A percentile compares a stretch with the other conserved stretches of the same genome.
Conservation (phyloP, 2,888 invertebrate genomes). For the Periphyllus acericola region DNA sequence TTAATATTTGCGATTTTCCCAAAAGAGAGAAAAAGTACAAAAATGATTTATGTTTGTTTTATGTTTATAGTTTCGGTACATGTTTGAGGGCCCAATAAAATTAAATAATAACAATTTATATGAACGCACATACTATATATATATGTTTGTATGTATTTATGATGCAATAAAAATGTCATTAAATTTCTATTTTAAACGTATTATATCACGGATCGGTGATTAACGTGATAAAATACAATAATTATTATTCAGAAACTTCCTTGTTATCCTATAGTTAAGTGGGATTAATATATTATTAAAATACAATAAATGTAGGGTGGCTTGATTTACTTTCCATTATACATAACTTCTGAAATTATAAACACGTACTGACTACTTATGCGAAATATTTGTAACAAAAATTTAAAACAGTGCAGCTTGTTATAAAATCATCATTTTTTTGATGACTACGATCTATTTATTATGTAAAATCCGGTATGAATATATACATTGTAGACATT, state of each 20-base stretch:
- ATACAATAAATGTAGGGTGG: background rate
- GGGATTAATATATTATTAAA: background rate
- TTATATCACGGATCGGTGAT: slow-evolving; percentile 24
- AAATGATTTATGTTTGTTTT: background rate
- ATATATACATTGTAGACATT: background rate
- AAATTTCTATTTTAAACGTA: slow-evolving; percentile 27
- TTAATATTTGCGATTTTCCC: too few species aligned
- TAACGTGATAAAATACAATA: background rate
- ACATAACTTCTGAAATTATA: background rate
- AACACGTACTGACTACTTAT: background rate
- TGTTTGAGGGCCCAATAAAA: background rate
- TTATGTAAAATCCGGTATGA: background rate
- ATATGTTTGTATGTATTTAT: background rate
- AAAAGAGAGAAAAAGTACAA: background rate
- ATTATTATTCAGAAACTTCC: slow-evolving; percentile 25
- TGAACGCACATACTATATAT: background rate
- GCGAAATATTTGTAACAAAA: background rate
- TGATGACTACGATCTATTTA: background rate
- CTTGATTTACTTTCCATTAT: slow-evolving; percentile 13
- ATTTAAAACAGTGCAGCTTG: background rate
- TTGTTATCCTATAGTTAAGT: background rate
- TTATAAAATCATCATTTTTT: background rate
- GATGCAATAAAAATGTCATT: slow-evolving; percentile 26
- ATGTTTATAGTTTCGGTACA: background rate
- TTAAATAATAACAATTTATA: background rate